Conservation (phyloP, 2,888 invertebrate species). For the Andrena haemorrhoa region DNA sequence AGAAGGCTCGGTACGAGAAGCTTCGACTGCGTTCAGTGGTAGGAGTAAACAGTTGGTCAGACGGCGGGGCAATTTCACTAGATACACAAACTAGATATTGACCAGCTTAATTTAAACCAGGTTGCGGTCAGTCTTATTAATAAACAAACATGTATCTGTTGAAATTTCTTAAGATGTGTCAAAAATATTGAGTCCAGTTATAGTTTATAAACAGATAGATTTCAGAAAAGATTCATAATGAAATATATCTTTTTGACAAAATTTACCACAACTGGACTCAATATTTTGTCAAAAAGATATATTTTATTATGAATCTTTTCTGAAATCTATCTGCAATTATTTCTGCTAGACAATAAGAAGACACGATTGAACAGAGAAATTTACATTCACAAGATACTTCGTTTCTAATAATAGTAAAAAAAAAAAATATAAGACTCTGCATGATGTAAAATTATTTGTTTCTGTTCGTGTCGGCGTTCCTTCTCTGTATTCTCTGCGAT, state of each 20-base stretch:
- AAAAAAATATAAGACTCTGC: background rate
- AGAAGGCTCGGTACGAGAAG: background rate
- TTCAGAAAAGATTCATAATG: background rate
- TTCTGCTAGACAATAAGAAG: background rate
- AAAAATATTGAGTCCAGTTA: background rate
- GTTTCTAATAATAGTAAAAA: background rate
- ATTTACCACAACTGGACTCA: background rate
- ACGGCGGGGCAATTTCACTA: slow-evolving; percentile 22
- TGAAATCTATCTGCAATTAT: background rate
- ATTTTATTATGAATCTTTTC: background rate
- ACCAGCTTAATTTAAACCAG: background rate
- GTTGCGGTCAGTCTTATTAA: background rate
- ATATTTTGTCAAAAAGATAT: background rate
- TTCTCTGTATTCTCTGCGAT: background rate
- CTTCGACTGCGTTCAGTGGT: slow-evolving; percentile 21
- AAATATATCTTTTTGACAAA: background rate
- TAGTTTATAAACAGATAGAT: no score
- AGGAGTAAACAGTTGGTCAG: slow-evolving; percentile 47
- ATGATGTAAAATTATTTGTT: background rate
- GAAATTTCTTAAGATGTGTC: background rate
- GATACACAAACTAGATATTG: background rate
- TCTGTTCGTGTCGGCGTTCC: background rate
- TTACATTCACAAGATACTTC: no score
- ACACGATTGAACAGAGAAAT: no score
- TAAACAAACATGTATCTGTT: background rate